phyloP scores from a whole-genome alignment of 2,113 vertebrate species.

The Ammodramus savannarum region DNA sequence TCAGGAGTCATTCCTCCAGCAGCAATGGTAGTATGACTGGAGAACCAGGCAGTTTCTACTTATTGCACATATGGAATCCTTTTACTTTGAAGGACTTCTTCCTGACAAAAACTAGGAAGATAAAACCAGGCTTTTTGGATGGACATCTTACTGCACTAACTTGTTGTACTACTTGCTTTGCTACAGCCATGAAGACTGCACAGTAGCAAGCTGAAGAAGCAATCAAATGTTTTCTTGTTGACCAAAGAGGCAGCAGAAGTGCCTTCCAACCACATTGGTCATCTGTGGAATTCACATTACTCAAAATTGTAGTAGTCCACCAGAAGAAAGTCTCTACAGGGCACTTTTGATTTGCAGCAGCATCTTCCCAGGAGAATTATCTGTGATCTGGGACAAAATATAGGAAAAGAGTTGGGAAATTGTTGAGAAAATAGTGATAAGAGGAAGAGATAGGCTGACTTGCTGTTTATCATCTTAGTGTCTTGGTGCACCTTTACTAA shows the following conservation, averaged over 20 bases:
- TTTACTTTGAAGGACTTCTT: not conserved
- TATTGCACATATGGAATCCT: fast-evolving
- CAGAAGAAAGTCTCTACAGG: not conserved
- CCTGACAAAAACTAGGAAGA: not conserved
- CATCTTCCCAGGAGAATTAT: not conserved
- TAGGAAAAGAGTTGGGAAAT: not conserved
- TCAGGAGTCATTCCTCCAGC: not conserved
- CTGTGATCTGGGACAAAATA: not conserved
- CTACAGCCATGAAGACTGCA: not conserved
- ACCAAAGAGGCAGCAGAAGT: not conserved
- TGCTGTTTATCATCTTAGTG: not conserved
- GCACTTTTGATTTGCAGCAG: not conserved
- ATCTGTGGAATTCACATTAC: not conserved
- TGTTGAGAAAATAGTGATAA: not conserved
- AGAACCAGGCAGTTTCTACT: not conserved
- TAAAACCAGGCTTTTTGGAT: not conserved
- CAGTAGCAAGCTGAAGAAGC: not conserved
- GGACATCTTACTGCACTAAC: not conserved
- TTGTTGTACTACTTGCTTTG: not conserved
- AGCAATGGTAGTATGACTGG: not conserved
- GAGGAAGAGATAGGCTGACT: not conserved
- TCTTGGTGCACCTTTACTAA: not conserved
- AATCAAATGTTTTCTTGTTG: not conserved
- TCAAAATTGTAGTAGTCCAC: not conserved
- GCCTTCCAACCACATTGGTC: not conserved